Evolutionary conservation across 2,888 invertebrate genomes (phyloP).

Genomic region (Loripinus fragilis): DNA sequence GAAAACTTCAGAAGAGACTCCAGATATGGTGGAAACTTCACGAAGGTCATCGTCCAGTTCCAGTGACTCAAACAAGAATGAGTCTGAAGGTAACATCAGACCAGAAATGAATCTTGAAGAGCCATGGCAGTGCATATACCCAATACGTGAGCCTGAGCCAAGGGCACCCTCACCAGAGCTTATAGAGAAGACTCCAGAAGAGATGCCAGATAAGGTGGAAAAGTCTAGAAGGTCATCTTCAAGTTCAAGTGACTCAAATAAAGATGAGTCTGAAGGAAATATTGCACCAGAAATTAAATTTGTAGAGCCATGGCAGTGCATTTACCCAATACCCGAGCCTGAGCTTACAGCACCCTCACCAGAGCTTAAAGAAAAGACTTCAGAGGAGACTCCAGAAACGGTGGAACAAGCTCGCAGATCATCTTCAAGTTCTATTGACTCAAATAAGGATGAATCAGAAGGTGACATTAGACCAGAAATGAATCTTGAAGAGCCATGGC

Average conservation of each 20-base stretch:
- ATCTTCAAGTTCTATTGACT: not conserved
- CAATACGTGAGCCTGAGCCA: not conserved
- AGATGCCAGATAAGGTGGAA: not conserved
- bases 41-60: not conserved
- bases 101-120: not conserved
- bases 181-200: not conserved
- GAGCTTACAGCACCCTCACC: not conserved
- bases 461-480: not conserved
- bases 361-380: not conserved
- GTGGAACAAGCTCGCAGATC: not conserved
- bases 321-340: not conserved
- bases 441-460: too few species aligned
- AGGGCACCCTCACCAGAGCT: not conserved
- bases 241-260: not conserved
- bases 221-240: not conserved
- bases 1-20: not conserved
- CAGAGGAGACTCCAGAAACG: not conserved
- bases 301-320: not conserved
- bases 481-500: not conserved
- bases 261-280: not conserved
- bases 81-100: too few species aligned
- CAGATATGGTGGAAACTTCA: not conserved
- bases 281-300: not conserved
- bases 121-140: slow-evolving; percentile 5
- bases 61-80: not conserved